Conservation (phyloP, 2,888 invertebrate species). For the Stenotaenia linearis region DNA sequence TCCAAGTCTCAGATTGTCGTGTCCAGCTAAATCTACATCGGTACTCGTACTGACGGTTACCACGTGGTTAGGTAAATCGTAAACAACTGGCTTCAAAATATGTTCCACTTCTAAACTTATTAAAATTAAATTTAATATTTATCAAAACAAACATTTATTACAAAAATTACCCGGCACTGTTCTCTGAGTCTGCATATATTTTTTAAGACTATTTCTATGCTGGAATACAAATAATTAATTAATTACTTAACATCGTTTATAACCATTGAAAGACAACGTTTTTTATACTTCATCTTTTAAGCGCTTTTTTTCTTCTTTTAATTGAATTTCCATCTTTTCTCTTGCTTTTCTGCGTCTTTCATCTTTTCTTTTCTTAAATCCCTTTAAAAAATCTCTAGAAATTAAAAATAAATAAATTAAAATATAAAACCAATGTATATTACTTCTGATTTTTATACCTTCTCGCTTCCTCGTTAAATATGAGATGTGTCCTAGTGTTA, state of each 20-base stretch:
- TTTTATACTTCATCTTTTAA: conserved; percentile 43
- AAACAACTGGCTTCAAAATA: conserved; percentile 32
- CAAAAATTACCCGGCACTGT: background rate
- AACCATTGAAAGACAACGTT: too few species aligned
- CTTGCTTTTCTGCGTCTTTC: conserved; percentile 38
- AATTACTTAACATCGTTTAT: too few species aligned
- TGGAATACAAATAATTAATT: background rate
- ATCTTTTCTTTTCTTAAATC: conserved; percentile 35
- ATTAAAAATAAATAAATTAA: background rate
- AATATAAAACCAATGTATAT: background rate
- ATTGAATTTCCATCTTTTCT: conserved; percentile 46
- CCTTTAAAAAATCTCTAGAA: conserved; percentile 33
- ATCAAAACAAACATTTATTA: background rate
- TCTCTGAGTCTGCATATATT: background rate
- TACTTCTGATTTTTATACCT: too few species aligned
- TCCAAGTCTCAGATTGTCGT: background rate
- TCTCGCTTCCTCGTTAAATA: conserved; percentile 33
- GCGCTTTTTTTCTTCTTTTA: conserved; percentile 51
- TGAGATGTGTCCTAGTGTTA: conserved; percentile 32
- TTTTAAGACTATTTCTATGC: background rate
- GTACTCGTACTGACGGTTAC: conserved; percentile 32
- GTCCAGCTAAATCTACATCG: conserved; percentile 33
- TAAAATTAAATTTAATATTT: background rate
- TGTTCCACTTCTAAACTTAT: conserved; percentile 33
- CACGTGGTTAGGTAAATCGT: conserved; percentile 32